These are phyloP conservation scores for Octopus sinensis DNA, from an alignment of 1,140 invertebrate genomes.

Conservation along the genomic window DNA sequence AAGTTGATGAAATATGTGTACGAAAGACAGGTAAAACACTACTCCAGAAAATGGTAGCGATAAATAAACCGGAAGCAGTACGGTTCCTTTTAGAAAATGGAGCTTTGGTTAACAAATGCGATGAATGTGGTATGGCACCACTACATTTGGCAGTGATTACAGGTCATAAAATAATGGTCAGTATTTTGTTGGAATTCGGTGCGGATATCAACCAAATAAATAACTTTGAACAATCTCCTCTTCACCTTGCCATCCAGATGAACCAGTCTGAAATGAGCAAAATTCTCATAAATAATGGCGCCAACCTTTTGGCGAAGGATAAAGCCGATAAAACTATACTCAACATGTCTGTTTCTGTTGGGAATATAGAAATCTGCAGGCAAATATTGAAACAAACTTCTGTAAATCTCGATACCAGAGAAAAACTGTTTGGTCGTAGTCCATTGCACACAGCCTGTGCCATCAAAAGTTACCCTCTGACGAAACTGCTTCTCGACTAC, in stretches of 20 bases:
- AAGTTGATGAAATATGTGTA: slow-evolving; percentile 35
- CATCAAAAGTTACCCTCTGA: slow-evolving; percentile 48
- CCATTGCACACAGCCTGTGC: slow-evolving; percentile 43
- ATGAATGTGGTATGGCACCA: slow-evolving; percentile 33
- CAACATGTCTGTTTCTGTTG: slow-evolving; percentile 35
- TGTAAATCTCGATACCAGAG: slow-evolving; percentile 42
- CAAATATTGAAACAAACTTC: slow-evolving; percentile 41
- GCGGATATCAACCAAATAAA: slow-evolving; percentile 38
- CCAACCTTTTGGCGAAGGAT: slow-evolving; percentile 37
- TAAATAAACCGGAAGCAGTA: slow-evolving; percentile 34
- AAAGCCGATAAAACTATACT: slow-evolving; percentile 36
- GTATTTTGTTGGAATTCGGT: slow-evolving; percentile 35
- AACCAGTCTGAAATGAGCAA: slow-evolving; percentile 41
- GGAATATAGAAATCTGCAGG: slow-evolving; percentile 36
- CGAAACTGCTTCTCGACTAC: slow-evolving; percentile 71
- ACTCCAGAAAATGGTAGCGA: slow-evolving; percentile 41
- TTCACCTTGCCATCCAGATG: slow-evolving; percentile 39
- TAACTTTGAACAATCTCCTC: slow-evolving; percentile 29
- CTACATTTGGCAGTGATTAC: slow-evolving; percentile 38
- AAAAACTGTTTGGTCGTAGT: slow-evolving; percentile 44
- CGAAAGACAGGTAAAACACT: slow-evolving; percentile 36
- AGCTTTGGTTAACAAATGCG: slow-evolving; percentile 34
- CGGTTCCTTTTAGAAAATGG: slow-evolving; percentile 39
- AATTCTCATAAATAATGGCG: slow-evolving; percentile 33
- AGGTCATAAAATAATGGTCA: slow-evolving; percentile 33